Conservation (phyloP, 2,888 invertebrate species). For the Bhutanitis thaidina region DNA sequence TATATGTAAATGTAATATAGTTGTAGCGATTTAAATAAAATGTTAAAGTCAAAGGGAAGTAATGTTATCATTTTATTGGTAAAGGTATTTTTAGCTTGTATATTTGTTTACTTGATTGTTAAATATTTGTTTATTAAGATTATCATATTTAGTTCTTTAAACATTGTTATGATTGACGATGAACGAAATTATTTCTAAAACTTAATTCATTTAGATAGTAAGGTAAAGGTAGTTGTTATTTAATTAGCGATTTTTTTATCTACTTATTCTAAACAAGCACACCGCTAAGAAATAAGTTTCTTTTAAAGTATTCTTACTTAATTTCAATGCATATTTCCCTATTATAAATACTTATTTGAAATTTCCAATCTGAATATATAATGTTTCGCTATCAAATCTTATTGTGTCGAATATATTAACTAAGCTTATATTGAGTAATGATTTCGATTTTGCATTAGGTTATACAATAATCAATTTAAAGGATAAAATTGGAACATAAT, state of each 20-base stretch:
- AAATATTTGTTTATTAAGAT: too few relatives aligned
- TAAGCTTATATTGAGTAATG: neutral
- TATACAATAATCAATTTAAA: neutral
- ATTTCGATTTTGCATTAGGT: too few relatives aligned
- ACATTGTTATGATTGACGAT: too few relatives aligned
- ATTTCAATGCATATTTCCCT: neutral
- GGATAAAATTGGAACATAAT: neutral
- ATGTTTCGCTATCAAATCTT: too few relatives aligned
- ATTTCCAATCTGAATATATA: too few relatives aligned
- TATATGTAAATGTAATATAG: conserved; percentile 47
- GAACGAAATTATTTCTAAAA: too few relatives aligned
- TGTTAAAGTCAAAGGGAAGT: conserved; percentile 58
- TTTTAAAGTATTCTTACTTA: neutral
- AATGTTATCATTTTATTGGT: conserved; percentile 49
- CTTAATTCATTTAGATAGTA: too few relatives aligned
- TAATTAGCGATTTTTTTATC: too few relatives aligned
- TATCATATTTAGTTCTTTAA: too few relatives aligned
- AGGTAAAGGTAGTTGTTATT: too few relatives aligned
- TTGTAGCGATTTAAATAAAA: conserved; percentile 44
- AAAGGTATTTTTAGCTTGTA: conserved; percentile 1
- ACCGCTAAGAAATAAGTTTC: neutral
- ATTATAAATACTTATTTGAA: too few relatives aligned
- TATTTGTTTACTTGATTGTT: neutral
- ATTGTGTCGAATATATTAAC: too few relatives aligned
- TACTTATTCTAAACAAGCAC: neutral